A percentile compares a stretch with the other conserved stretches of the same genome.
These are phyloP conservation scores for Galbula dea DNA, from an alignment of 2,113 vertebrate genomes.

Conservation along the genomic window DNA sequence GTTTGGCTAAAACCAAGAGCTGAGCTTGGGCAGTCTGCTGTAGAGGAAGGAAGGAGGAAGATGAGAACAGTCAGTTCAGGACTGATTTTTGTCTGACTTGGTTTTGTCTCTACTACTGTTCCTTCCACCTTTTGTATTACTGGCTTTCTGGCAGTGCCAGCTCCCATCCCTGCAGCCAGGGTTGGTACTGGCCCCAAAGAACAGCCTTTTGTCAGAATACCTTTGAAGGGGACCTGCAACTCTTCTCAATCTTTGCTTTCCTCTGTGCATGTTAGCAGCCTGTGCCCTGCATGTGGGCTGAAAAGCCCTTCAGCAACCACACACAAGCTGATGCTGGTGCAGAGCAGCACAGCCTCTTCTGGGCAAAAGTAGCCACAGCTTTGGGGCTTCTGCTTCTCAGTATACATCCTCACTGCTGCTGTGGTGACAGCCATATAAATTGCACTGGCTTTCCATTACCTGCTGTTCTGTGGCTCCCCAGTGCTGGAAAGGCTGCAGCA, in stretches of 20 bases:
- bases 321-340: not conserved
- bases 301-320: not conserved
- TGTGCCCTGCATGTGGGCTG: not conserved
- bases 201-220: not conserved
- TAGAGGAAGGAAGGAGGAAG: not conserved
- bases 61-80: not conserved
- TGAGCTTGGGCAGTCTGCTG: not conserved
- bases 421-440: accelerated
- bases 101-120: not conserved
- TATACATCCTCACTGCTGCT: not conserved
- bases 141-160: not conserved
- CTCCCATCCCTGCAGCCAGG: not conserved
- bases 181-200: not conserved
- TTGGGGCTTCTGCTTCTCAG: not conserved
- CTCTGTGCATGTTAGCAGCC: not conserved
- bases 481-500: not conserved
- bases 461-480: not conserved
- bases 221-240: not conserved
- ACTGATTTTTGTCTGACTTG: not conserved
- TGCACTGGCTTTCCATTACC: not conserved
- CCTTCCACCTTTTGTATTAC: not conserved
- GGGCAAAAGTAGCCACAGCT: not conserved
- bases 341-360: not conserved
- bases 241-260: not conserved
- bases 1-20: not conserved